Percentiles rank a stretch among this genome's conserved stretches.
These are phyloP conservation scores for Boloria selene DNA, from an alignment of 2,888 invertebrate genomes.

Conservation along the genomic window DNA sequence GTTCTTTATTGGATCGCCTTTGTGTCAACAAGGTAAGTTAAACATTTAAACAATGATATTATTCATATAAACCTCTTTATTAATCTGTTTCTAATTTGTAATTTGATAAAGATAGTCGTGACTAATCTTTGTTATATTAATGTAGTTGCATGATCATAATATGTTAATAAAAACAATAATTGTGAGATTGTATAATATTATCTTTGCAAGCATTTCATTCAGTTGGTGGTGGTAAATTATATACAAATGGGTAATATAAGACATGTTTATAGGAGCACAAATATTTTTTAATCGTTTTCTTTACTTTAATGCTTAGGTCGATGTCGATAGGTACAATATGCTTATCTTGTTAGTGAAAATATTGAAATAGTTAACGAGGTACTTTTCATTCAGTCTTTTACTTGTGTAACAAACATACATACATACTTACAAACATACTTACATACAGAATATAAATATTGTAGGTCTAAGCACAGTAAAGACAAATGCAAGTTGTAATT, in stretches of 20 bases:
- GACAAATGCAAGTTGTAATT: background rate
- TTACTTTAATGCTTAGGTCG: no score
- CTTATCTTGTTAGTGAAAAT: no score
- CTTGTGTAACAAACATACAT: background rate
- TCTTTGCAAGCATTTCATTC: conserved; percentile 3
- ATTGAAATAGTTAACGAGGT: no score
- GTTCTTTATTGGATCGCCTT: conserved; percentile 76
- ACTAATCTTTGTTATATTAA: conserved; percentile 39
- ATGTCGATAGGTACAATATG: no score
- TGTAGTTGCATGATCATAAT: conserved; percentile 25
- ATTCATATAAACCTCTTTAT: conserved; percentile 19
- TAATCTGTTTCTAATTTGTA: conserved; percentile 33
- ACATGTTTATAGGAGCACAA: background rate
- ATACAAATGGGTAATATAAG: conserved; percentile 1
- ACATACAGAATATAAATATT: background rate
- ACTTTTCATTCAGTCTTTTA: no score
- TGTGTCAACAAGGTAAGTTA: conserved; percentile 65
- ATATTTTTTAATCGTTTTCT: background rate
- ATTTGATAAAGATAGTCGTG: conserved; percentile 32
- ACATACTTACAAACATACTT: no score
- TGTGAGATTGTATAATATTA: conserved; percentile 13
- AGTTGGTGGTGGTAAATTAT: conserved; percentile 5
- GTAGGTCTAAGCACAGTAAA: background rate
- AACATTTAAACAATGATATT: conserved; percentile 23
- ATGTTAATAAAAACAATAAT: conserved; percentile 29